Evolutionary conservation across 2,113 vertebrate species (phyloP).

Genomic region (Okapia johnstoni): DNA sequence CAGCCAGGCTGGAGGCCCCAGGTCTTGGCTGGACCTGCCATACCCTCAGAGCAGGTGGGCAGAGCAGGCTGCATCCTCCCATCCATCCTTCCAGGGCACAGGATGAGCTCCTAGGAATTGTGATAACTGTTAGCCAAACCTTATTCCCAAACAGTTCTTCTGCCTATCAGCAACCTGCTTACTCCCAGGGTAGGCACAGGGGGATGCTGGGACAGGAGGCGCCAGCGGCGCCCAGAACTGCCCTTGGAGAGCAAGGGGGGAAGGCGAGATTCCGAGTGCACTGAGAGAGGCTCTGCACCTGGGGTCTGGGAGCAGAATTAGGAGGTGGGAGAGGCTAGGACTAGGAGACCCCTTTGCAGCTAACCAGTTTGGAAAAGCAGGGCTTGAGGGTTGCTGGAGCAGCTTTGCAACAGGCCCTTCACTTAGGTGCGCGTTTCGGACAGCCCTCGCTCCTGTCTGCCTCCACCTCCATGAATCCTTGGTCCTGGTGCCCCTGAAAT

Average conservation of each 20-base stretch:
- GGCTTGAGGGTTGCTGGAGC: not conserved
- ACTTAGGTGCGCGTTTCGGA: not conserved
- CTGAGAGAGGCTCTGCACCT: not conserved
- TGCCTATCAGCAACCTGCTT: not conserved
- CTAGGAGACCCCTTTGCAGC: not conserved
- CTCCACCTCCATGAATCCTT: not conserved
- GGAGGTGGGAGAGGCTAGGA: not conserved
- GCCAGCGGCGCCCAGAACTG: not conserved
- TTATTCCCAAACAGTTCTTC: not conserved
- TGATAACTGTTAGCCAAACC: not conserved
- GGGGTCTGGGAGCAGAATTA: not conserved
- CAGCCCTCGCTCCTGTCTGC: not conserved
- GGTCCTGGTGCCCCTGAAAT: not conserved
- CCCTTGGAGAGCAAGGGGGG: not conserved
- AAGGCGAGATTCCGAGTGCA: not conserved
- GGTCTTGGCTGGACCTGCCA: not conserved
- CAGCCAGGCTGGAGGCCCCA: not conserved
- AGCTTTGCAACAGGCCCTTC: not conserved
- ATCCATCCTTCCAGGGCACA: not conserved
- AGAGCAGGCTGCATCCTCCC: not conserved
- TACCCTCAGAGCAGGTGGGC: not conserved
- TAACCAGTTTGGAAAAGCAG: not conserved
- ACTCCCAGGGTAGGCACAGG: not conserved
- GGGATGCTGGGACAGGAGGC: not conserved
- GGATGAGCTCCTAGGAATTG: not conserved